These are phyloP conservation scores for Phaenicophaeus curvirostris DNA, from an alignment of 2,797 vertebrate species.

Conservation along the genomic window DNA sequence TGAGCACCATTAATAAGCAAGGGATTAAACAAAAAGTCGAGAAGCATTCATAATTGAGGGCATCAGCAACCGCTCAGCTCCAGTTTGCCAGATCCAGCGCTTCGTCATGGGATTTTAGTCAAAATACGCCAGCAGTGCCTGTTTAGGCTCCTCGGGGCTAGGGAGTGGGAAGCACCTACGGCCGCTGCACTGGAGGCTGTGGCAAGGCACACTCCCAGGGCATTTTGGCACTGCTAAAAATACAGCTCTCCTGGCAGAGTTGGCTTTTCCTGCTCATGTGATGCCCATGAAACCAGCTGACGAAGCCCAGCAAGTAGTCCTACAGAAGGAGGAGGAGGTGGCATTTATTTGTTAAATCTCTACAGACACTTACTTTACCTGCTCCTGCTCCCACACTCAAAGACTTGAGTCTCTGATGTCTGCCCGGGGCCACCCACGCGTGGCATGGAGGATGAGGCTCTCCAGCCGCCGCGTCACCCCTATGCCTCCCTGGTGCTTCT, in stretches of 20 bases:
- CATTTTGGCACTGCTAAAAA: background rate
- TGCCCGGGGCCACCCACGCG: background rate
- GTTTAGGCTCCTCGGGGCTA: background rate
- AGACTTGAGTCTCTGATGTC: fast-evolving
- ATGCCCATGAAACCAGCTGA: background rate
- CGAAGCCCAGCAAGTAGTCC: background rate
- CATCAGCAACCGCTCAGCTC: background rate
- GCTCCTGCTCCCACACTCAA: background rate
- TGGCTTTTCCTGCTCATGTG: background rate
- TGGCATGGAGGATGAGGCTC: fast-evolving
- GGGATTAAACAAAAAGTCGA: constrained; percentile 40
- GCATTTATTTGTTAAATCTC: background rate
- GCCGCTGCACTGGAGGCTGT: background rate
- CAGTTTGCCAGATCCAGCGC: background rate
- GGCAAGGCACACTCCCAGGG: fast-evolving
- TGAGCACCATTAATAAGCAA: background rate
- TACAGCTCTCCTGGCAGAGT: background rate
- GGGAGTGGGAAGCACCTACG: background rate
- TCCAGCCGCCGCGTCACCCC: background rate
- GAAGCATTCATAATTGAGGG: constrained; percentile 2
- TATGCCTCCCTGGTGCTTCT: background rate
- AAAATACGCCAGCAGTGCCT: background rate
- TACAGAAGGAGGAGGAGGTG: background rate
- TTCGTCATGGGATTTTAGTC: background rate
- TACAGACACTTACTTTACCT: background rate